Conservation (phyloP, 2,888 invertebrate species). For the Pseudeuparius sepicola region DNA sequence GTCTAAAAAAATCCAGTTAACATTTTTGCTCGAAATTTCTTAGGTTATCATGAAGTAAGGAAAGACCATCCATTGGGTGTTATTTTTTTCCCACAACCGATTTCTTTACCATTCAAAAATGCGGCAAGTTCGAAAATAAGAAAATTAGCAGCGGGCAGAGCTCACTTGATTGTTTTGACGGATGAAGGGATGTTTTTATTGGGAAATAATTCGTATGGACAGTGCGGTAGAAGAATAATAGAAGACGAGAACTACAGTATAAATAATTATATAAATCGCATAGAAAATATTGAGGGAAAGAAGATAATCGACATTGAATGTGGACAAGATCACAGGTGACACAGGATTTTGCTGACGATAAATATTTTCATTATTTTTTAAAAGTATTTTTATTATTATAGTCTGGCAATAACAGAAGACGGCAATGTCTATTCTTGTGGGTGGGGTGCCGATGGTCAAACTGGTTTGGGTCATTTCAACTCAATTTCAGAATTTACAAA, state of each 20-base stretch:
- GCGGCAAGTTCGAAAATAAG: conserved; percentile 44
- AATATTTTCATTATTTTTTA: too few relatives aligned
- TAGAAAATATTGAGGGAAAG: conserved; percentile 52
- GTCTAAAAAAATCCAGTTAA: too few relatives aligned
- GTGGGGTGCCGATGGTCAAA: conserved; percentile 93
- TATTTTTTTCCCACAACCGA: conserved; percentile 60
- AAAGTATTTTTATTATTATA: conserved; percentile 35
- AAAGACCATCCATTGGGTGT: conserved; percentile 54
- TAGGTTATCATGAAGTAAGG: conserved; percentile 54
- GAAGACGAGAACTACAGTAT: conserved; percentile 62
- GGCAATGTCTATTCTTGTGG: conserved; percentile 85
- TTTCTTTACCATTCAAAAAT: conserved; percentile 55
- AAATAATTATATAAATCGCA: conserved; percentile 56
- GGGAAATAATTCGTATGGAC: conserved; percentile 90
- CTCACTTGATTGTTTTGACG: conserved; percentile 69
- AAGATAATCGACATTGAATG: conserved; percentile 61
- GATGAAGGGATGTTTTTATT: conserved; percentile 68
- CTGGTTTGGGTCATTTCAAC: conserved; percentile 64
- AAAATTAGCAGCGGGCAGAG: conserved; percentile 71
- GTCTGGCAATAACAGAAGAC: conserved; percentile 64
- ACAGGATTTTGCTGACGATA: conserved; percentile 2
- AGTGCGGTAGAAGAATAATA: conserved; percentile 78
- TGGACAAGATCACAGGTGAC: conserved; percentile 83
- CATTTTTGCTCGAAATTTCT: too few relatives aligned
- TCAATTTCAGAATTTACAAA: conserved; percentile 48